Evolutionary conservation across 2,888 invertebrate genomes (phyloP).

Genomic region (Eilema depressum): DNA sequence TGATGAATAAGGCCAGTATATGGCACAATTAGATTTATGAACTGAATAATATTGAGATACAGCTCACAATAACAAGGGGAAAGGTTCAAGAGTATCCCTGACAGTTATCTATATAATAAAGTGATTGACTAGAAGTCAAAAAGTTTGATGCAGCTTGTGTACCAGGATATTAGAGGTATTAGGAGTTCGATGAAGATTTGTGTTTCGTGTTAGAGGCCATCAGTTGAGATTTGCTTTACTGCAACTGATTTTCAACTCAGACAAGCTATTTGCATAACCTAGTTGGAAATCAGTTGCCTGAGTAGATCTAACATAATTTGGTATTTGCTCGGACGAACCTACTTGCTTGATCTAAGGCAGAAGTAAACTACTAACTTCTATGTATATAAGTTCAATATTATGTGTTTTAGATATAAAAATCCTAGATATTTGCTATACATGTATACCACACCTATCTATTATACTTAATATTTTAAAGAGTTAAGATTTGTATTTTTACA

Average conservation of each 20-base stretch:
- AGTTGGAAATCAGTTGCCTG: neutral
- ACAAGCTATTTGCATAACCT: constrained; percentile 4
- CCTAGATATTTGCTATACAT: no score
- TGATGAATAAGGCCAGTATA: no score
- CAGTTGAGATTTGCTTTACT: neutral
- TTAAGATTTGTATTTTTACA: no score
- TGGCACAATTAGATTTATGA: no score
- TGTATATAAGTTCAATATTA: no score
- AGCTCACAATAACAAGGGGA: neutral
- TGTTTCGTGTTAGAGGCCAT: neutral
- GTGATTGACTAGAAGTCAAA: neutral
- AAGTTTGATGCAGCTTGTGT: neutral
- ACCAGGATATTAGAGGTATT: neutral
- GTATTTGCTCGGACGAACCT: neutral
- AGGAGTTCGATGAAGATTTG: neutral
- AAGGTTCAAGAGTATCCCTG: neutral
- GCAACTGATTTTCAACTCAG: neutral
- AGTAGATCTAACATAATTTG: neutral
- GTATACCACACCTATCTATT: no score
- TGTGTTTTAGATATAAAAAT: no score
- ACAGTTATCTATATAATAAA: neutral
- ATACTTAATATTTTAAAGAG: no score
- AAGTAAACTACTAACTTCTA: neutral
- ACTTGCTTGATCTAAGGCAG: neutral
- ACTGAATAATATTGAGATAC: neutral